A percentile compares a stretch with the other conserved stretches of the same genome.
These are phyloP conservation scores for Alectoris magna DNA, from an alignment of 2,797 vertebrate species.

Conservation along the genomic window DNA sequence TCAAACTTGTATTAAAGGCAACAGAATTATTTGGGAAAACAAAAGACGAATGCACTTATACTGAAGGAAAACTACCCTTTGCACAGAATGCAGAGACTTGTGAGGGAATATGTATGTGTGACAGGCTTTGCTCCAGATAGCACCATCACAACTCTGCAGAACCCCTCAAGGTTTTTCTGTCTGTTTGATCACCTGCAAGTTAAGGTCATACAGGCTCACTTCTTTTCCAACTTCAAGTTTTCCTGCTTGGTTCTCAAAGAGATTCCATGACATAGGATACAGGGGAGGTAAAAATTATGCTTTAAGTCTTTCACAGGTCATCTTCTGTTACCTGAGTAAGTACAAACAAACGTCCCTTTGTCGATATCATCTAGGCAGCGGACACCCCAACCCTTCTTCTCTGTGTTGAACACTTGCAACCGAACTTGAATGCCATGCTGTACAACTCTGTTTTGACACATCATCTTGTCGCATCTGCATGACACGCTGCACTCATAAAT, in stretches of 20 bases:
- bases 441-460: slow-evolving; percentile 93
- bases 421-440: slow-evolving; percentile 90
- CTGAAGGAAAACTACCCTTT: background rate
- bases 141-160: background rate
- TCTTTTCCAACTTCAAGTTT: background rate
- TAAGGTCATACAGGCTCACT: background rate
- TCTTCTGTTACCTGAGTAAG: slow-evolving; percentile 87
- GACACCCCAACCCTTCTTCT: slow-evolving; percentile 90
- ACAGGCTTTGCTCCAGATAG: background rate
- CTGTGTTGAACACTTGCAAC: slow-evolving; percentile 90
- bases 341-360: slow-evolving; percentile 91
- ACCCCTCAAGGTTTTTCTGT: background rate
- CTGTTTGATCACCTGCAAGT: background rate
- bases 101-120: background rate
- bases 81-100: background rate
- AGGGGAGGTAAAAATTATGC: background rate
- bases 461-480: slow-evolving; percentile 85
- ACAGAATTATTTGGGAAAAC: background rate
- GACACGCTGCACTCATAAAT: slow-evolving; percentile 91
- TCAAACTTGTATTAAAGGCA: background rate
- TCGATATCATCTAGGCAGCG: slow-evolving; percentile 94
- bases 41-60: background rate
- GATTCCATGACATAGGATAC: background rate
- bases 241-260: background rate
- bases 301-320: background rate